Evolutionary conservation across 2,888 invertebrate genomes (phyloP).

Genomic region (Stramonita haemastoma): DNA sequence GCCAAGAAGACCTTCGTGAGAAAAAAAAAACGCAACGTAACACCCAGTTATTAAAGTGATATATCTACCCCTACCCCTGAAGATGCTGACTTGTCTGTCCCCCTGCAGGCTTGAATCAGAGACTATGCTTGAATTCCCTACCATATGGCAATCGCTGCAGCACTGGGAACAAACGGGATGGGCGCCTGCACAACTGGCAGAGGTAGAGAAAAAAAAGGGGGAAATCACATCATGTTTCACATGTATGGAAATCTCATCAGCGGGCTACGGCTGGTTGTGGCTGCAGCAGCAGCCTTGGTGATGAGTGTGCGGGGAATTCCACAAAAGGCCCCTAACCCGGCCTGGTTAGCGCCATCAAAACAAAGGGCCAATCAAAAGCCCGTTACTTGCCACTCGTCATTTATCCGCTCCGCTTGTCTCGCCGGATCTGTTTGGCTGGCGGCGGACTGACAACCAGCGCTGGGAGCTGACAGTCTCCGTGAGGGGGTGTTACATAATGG

Average conservation of each 20-base stretch:
- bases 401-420: conserved; percentile 11
- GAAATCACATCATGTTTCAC: not conserved
- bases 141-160: not conserved
- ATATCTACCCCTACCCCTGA: too few species aligned
- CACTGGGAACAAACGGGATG: not conserved
- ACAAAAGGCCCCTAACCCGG: not conserved
- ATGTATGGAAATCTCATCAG: not conserved
- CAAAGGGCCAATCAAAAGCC: conserved; percentile 15
- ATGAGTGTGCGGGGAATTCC: conserved; percentile 21
- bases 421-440: not conserved
- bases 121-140: too few species aligned
- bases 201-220: not conserved
- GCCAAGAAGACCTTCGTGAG: too few species aligned
- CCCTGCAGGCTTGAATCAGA: too few species aligned
- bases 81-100: too few species aligned
- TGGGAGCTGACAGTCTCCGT: not conserved
- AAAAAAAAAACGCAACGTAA: too few species aligned
- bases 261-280: not conserved
- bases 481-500: not conserved
- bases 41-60: too few species aligned
- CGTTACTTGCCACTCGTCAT: conserved; percentile 21
- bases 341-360: not conserved
- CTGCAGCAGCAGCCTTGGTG: not conserved
- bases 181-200: not conserved
- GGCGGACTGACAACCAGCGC: not conserved